Conservation (phyloP, 2,113 vertebrate species). For the Scophthalmus maximus region DNA sequence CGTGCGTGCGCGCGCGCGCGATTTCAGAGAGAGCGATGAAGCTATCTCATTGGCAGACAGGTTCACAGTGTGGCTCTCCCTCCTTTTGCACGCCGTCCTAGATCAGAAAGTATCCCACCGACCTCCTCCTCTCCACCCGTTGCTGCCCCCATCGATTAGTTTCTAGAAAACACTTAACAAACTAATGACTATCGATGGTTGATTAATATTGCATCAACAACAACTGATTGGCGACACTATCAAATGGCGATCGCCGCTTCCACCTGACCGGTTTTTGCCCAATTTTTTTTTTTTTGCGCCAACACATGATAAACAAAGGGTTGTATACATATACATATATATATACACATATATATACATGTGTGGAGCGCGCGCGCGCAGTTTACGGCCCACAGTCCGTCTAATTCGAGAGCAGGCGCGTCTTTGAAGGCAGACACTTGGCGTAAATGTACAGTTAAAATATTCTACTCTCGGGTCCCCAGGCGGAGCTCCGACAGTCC, state of each 20-base stretch:
- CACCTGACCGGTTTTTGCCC: too few relatives aligned
- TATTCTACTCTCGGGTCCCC: slow-evolving; percentile 95
- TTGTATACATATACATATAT: too few relatives aligned
- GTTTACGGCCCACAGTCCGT: slow-evolving; percentile 89
- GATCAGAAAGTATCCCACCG: slow-evolving; percentile 67
- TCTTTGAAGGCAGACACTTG: slow-evolving; percentile 98
- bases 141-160: slow-evolving; percentile 83
- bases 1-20: slow-evolving; percentile 24
- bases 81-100: slow-evolving; percentile 47
- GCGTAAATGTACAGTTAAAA: slow-evolving; percentile 99
- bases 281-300: slow-evolving; percentile 7
- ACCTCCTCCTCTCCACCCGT: slow-evolving; percentile 48
- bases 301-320: slow-evolving; percentile 71
- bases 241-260: slow-evolving; percentile 58
- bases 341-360: too few relatives aligned
- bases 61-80: slow-evolving; percentile 29
- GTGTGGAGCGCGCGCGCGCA: slow-evolving; percentile 77
- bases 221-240: slow-evolving; percentile 75
- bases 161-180: slow-evolving; percentile 85
- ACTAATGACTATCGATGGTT: slow-evolving; percentile 87
- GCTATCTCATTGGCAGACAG: slow-evolving; percentile 59
- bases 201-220: slow-evolving; percentile 92
- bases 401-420: slow-evolving; percentile 93
- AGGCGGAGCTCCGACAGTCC: slow-evolving; percentile 94
- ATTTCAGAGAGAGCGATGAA: slow-evolving; percentile 11